Percentiles rank a stretch among this genome's conserved stretches.
Evolutionary conservation across 1,140 invertebrate species (phyloP).

Genomic region (Theocolax elegans): DNA sequence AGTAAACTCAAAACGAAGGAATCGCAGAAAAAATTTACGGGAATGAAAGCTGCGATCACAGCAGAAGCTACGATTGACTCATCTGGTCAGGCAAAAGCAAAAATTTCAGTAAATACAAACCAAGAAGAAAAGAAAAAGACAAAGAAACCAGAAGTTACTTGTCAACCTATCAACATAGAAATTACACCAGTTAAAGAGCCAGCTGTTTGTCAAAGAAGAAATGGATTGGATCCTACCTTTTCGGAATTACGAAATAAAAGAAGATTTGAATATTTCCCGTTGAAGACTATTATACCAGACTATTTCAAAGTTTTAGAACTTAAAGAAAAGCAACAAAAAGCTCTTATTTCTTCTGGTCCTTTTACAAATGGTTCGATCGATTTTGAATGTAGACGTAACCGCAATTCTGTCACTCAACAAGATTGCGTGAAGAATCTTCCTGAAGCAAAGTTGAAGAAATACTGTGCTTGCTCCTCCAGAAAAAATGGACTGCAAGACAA

Average conservation of each 20-base stretch:
- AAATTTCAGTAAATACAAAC: background rate
- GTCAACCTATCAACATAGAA: too few species aligned
- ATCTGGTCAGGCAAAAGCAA: background rate
- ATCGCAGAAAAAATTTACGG: too few species aligned
- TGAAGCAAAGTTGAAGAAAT: conserved; percentile 36
- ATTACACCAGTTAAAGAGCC: too few species aligned
- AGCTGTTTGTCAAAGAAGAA: conserved; percentile 35
- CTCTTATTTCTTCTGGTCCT: too few species aligned
- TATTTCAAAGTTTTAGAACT: too few species aligned
- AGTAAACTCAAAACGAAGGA: too few species aligned
- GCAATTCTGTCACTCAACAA: too few species aligned
- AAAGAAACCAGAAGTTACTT: too few species aligned
- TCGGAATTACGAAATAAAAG: background rate
- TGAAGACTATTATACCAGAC: background rate
- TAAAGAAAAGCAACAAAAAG: too few species aligned
- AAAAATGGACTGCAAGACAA: conserved; percentile 52
- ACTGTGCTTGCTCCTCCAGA: conserved; percentile 41
- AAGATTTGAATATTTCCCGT: conserved; percentile 23
- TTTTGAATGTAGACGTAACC: too few species aligned
- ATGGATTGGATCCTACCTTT: conserved; percentile 41
- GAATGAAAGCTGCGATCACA: background rate
- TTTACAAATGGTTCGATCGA: too few species aligned
- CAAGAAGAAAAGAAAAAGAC: background rate
- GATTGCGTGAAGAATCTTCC: conserved; percentile 41
- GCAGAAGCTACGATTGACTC: conserved; percentile 17